phyloP scores from a whole-genome alignment of 2,888 invertebrate genomes.

The Pristionchus exspectatus region DNA sequence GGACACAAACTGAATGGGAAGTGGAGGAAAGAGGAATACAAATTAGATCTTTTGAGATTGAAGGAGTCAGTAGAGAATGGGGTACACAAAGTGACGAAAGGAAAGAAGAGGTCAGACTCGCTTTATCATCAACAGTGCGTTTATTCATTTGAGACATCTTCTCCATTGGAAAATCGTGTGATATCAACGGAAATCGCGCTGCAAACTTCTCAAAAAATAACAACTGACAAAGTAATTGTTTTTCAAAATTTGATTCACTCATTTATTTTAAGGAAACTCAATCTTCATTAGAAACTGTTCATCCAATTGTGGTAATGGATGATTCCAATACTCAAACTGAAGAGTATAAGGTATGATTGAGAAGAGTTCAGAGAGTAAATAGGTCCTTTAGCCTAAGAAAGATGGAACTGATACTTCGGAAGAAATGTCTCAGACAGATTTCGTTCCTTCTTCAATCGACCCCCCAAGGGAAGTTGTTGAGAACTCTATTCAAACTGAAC shows the following conservation, averaged over 20 bases:
- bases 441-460: background rate
- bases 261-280: background rate
- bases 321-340: background rate
- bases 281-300: background rate
- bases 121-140: background rate
- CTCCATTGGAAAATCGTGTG: background rate
- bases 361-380: too few species aligned
- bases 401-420: background rate
- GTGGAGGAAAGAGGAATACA: background rate
- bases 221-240: background rate
- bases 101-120: background rate
- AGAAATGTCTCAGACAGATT: background rate
- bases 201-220: background rate
- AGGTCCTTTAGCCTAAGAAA: background rate
- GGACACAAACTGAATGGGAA: background rate
- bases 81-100: background rate
- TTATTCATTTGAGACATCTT: background rate
- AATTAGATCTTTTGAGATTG: background rate
- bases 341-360: background rate
- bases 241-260: background rate
- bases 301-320: background rate
- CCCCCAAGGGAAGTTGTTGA: background rate
- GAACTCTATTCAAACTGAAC: background rate
- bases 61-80: conserved; percentile 7
- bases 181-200: background rate